Evolutionary conservation across 2,888 invertebrate species (phyloP).

Genomic region (Saturnia pavonia): DNA sequence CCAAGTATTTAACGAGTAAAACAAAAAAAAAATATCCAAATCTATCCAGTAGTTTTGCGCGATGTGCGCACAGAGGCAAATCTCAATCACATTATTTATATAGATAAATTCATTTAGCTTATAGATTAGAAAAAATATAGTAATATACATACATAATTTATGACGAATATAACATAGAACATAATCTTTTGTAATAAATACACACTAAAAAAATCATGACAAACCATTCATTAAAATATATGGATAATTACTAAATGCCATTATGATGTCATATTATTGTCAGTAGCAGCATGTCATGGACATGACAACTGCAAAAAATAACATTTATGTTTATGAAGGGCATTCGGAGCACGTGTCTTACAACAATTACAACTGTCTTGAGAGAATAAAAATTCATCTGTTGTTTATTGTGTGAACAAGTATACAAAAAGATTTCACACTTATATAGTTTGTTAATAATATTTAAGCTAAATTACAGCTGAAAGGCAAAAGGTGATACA

Average conservation of each 20-base stretch:
- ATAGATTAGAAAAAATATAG: too few relatives aligned
- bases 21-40: too few relatives aligned
- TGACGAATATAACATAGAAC: not conserved
- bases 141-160: not conserved
- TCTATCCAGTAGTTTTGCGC: too few relatives aligned
- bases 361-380: not conserved
- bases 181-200: not conserved
- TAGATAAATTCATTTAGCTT: too few relatives aligned
- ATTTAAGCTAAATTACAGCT: not conserved
- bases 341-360: constrained; percentile 1
- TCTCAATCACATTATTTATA: too few relatives aligned
- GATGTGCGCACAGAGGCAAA: too few relatives aligned
- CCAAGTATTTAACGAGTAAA: too few relatives aligned
- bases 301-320: not conserved
- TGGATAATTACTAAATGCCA: not conserved
- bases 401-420: not conserved
- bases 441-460: not conserved
- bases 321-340: not conserved
- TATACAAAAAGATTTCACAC: constrained; percentile 2
- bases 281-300: not conserved
- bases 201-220: not conserved
- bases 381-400: not conserved
- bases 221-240: not conserved
- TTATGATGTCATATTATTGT: not conserved
- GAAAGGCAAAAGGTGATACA: not conserved